Evolutionary conservation across 1,140 invertebrate species (phyloP), one percentile per base, ranked within the genome.

Genomic region (Lineus longissimus): DNA sequence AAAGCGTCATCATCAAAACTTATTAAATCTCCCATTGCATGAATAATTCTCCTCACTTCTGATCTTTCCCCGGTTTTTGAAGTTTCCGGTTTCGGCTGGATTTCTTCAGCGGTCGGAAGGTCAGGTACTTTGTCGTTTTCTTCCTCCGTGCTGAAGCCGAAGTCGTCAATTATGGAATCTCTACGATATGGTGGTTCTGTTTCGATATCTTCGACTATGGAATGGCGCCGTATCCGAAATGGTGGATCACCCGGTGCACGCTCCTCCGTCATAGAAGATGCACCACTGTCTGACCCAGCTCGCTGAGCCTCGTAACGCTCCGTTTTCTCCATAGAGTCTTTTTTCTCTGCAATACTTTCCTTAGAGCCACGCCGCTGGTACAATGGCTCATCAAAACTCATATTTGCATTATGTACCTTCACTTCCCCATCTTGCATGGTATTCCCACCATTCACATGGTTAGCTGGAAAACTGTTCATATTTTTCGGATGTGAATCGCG

Each of bases 311-410:
- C 65, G 19, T 23, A 55, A 36, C 33, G 22, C 7, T 22, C 27
- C 15, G 56, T 36, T 13, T 58, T 58, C 19, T 29, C 27, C 15
- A 31, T 31, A 15, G 27, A 23, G 33, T 58, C 56, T 13, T 58
- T 58, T 36, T 36, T 29, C 19, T 29, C 27, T n/a, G 27, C 9
- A 22, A 58, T 30, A 22, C 27, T 17, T 31, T 36, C 33, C 15
- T 58, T 36, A 1, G 56, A 58, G 23, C 56, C 56, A 17, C 59
- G 66, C 9, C 67, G 68, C 33, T 71, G 69, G 55, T 75, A 74
- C 2, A 78, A 59, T 1, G 76, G 76, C 51, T 78, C 75, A 59
- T 78, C 76, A 68, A 78, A 78, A 63, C 75, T 76, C 56, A 78
- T 74, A 59, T 76, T 75, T 45, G 73, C 69, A 29, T 68, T 68